Base-by-base conservation (phyloP, 2,113 vertebrate species). In the Hystrix cristata region DNA sequence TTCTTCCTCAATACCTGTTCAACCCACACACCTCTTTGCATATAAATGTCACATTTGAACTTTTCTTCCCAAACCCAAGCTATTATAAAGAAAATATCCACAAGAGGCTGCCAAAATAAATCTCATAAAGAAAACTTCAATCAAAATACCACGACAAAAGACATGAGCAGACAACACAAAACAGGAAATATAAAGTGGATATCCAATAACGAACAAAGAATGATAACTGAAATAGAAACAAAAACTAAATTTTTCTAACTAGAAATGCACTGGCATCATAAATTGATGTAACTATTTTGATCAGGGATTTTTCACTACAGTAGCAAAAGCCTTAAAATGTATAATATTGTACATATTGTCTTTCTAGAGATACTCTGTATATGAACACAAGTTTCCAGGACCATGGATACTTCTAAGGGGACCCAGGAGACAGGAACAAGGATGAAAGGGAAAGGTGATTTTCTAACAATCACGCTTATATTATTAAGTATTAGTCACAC, bases 91-190 rank as follows among this genome's bases (percentile, higher is more conserved):
- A 46, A 96, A 87, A 31, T 74, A 91, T 31, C 51, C 65, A 60
- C 71, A 76, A 95, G 94, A 96, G 65, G 12, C 48, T 94, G 94
- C 74, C 87, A 96, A 87, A 92, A 78, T 82, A 96, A 96, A 93
- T 18, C n/a, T 84, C 87, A 86, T 86, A 93, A 93, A 87, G 59
- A 59, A 87, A 43, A 74, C 13, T 83, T 67, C 51, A 80, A 90
- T 65, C 25, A 92, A 95, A 65, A 83, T 0, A 90, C 15, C 29
- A 88, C 57, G 64, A 29, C 92, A 95, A 91, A 93, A 76, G 65
- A 87, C 62, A 82, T 16, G 43, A 95, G 53, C 13, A 94, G 59
- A 79, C 46, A 97, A 92, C 59, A 85, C 6, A 38, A 87, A 87
- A 95, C 16, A 92, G 46, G 51, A 85, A 92, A 87, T 87, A 90